Evolutionary conservation across 2,888 invertebrate genomes (phyloP).

Genomic region (Chirona hameri): DNA sequence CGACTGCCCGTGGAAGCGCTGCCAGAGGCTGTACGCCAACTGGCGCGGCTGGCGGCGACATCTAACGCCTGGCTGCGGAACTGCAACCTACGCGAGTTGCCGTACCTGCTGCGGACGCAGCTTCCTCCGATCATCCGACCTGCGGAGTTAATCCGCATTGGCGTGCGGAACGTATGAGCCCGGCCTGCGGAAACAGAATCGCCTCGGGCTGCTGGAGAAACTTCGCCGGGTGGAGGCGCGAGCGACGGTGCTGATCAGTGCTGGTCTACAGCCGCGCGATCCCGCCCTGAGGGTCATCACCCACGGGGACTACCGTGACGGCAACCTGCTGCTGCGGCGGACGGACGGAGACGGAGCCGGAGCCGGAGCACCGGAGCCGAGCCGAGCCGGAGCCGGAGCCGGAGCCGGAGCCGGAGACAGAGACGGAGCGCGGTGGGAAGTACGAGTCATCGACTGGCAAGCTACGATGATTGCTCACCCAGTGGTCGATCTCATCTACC

Average conservation of each 20-base stretch:
- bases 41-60: constrained; percentile 7
- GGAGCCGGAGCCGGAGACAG: too few relatives aligned
- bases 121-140: neutral
- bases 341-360: neutral
- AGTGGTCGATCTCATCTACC: neutral
- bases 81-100: neutral
- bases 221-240: neutral
- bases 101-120: neutral
- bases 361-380: too few relatives aligned
- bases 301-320: constrained; percentile 7
- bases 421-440: neutral
- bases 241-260: neutral
- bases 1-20: neutral
- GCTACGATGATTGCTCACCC: neutral
- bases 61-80: neutral
- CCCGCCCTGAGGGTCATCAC: neutral
- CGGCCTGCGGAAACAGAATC: neutral
- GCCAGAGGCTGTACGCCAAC: neutral
- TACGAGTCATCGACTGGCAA: neutral
- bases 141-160: neutral
- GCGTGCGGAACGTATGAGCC: neutral
- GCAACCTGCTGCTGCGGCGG: neutral
- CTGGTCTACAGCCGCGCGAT: neutral
- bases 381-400: too few relatives aligned
- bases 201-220: neutral